A percentile compares a stretch with the other conserved stretches of the same genome.
Evolutionary conservation across 2,113 vertebrate genomes (phyloP).

Genomic region (Pelecanus crispus): DNA sequence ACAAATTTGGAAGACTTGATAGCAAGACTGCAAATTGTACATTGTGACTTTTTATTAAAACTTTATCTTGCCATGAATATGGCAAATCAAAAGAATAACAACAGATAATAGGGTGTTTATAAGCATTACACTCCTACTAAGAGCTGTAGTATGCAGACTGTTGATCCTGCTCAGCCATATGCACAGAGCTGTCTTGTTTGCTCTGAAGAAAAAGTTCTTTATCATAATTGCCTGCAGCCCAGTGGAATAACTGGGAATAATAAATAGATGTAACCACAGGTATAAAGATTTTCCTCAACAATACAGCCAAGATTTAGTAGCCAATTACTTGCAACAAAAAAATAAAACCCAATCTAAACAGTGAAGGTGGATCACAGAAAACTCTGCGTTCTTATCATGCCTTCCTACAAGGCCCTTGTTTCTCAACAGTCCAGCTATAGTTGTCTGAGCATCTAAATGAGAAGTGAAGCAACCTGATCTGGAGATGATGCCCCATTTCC

Average conservation of each 20-base stretch:
- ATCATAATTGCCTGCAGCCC: not conserved
- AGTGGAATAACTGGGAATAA: not conserved
- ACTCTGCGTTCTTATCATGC: not conserved
- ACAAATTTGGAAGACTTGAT: not conserved
- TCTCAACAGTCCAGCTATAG: not conserved
- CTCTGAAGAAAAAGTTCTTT: not conserved
- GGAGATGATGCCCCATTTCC: not conserved
- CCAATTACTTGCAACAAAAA: not conserved
- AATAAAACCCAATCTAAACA: not conserved
- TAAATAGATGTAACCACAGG: not conserved
- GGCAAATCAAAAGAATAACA: not conserved
- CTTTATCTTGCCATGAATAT: not conserved
- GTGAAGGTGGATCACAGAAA: not conserved
- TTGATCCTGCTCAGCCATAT: not conserved
- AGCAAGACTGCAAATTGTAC: not conserved
- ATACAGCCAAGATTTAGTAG: not conserved
- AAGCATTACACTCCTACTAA: not conserved
- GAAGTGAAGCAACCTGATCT: not conserved
- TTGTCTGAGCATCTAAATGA: not conserved
- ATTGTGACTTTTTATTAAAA: not conserved
- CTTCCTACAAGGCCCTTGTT: not conserved
- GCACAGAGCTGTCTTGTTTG: not conserved
- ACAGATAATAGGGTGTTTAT: not conserved
- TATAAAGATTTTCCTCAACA: not conserved
- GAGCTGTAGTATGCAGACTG: not conserved